These are phyloP conservation scores for Pyrocephalus nanus DNA, from an alignment of 2,797 vertebrate species.

Conservation along the genomic window DNA sequence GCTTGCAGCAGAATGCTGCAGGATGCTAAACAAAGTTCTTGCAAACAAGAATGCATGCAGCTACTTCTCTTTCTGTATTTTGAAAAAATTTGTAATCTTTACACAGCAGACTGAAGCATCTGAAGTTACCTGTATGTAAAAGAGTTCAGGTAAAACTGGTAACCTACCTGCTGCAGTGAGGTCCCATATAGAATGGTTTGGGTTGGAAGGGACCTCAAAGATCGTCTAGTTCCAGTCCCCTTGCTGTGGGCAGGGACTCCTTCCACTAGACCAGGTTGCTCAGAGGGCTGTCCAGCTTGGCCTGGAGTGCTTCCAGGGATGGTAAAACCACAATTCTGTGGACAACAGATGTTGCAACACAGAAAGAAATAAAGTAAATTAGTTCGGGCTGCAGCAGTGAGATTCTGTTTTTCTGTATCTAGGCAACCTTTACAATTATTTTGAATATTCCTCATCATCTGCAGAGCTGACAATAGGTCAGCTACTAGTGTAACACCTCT, in stretches of 20 bases:
- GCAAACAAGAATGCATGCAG: not conserved
- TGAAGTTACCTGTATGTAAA: not conserved
- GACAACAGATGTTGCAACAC: not conserved
- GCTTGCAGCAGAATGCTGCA: not conserved
- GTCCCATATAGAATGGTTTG: not conserved
- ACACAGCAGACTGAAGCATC: not conserved
- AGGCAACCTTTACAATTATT: not conserved
- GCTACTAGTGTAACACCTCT: not conserved
- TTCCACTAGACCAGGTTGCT: not conserved
- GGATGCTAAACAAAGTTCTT: not conserved
- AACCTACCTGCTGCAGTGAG: not conserved
- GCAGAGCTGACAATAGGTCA: not conserved
- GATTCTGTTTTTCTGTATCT: not conserved
- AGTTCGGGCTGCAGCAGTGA: not conserved
- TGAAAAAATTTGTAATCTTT: not conserved
- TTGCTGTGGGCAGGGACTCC: no score
- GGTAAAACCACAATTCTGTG: not conserved
- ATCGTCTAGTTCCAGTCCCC: not conserved
- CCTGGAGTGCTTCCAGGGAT: not conserved
- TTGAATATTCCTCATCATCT: not conserved
- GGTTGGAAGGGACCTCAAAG: not conserved
- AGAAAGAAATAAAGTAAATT: not conserved
- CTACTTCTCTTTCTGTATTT: not conserved
- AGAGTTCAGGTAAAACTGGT: not conserved
- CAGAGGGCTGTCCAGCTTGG: not conserved